Evolutionary conservation across 2,888 invertebrate species (phyloP), one percentile per base, ranked within the genome.

Genomic region (Oxyscelio sp.): DNA sequence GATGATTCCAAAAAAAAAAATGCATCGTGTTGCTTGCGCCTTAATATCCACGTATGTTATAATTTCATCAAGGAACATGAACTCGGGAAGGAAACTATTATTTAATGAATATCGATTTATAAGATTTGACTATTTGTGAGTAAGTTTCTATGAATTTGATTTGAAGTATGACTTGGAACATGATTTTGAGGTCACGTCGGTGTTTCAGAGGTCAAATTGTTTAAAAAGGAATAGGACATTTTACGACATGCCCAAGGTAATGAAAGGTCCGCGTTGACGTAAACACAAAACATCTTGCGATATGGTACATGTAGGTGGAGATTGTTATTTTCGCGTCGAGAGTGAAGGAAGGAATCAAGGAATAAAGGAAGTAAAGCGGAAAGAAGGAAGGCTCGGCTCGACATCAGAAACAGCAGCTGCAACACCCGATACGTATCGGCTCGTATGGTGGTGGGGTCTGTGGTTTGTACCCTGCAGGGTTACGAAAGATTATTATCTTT

Each of bases 321-420:
- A 63, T 65, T 65, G 73, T 84, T 75, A 80, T 84, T 71, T 70
- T 80, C 58, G 70, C 79, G 59, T 27, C 50, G 43, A 61, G 56
- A 65, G 59, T 61, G 17, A 22, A 58, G 63, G 77, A 79, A 66
- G 58, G 56, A 83, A 79, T 74, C 59, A 52, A 63, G 80, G 84
- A 85, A 83, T 79, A 82, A 86, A 83, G 83, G 80, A 85, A 61
- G 82, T 80, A 73, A 83, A 71, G 75, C 81, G 77, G 85, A 84
- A 85, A 83, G 80, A 52, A 83, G 71, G 83, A 84, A 83, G 83
- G 81, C 59, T 74, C 77, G 79, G 54, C 58, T 81, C 79, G 84
- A 63, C 83, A 81, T 84, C 90, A 91, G 90, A 92, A 92, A 90
- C 92, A 93, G 93, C 93, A 93, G 92, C 93, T 93, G 93, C 93